Conservation (phyloP, 2,797 vertebrate genomes). For the Gallirallus australis region DNA sequence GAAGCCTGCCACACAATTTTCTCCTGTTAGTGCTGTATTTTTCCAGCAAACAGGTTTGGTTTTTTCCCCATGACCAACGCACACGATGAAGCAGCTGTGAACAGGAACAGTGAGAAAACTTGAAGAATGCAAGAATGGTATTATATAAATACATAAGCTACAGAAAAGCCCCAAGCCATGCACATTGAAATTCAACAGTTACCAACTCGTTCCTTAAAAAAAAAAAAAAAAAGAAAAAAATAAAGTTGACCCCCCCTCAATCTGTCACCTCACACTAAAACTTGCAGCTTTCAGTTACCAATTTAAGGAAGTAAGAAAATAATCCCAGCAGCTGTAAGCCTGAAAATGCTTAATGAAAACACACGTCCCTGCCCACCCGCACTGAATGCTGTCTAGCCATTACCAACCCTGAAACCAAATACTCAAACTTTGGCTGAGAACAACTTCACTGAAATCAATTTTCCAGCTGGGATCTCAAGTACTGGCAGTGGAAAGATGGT, state of each 20-base stretch:
- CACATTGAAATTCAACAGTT: neutral
- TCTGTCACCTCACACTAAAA: neutral
- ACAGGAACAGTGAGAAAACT: neutral
- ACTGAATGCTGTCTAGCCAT: neutral
- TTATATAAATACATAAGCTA: neutral
- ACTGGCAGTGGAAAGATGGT: neutral
- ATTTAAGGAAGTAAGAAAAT: slow-evolving; percentile 12
- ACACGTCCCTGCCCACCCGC: fast-evolving
- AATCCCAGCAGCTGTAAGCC: neutral
- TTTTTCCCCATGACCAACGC: neutral
- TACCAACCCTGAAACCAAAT: neutral
- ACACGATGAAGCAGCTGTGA: neutral
- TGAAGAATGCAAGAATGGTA: neutral
- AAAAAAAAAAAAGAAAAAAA: neutral
- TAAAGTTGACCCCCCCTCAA: neutral
- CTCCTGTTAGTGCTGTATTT: neutral
- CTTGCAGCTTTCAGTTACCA: neutral
- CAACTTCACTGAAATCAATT: neutral
- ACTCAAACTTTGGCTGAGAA: neutral
- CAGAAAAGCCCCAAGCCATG: neutral
- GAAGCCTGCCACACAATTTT: neutral
- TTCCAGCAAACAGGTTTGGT: neutral
- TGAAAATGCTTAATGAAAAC: neutral
- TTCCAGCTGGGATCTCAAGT: neutral
- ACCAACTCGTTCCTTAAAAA: neutral